Evolutionary conservation across 2,797 vertebrate genomes (phyloP).

Genomic region (Enteromius treurensis): DNA sequence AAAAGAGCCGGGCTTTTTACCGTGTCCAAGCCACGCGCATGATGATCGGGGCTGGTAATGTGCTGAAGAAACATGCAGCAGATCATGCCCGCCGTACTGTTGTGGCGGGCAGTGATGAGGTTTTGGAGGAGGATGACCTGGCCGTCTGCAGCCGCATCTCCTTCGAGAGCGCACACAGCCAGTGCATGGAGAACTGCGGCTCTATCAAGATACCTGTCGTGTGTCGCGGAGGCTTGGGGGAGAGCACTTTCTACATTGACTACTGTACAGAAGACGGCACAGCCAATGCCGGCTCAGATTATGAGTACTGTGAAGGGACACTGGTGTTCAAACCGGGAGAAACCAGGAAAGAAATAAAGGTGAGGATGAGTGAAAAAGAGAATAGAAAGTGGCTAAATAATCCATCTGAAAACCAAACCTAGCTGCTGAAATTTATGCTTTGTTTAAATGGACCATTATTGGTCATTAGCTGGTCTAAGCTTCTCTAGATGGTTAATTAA

Average conservation of each 20-base stretch:
- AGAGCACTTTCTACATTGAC: conserved; percentile 94
- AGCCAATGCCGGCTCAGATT: conserved; percentile 89
- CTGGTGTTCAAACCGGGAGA: conserved; percentile 95
- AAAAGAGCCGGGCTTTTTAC: conserved; percentile 97
- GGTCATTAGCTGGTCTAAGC: background rate
- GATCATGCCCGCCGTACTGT: conserved; percentile 75
- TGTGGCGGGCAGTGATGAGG: conserved; percentile 63
- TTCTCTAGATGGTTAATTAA: background rate
- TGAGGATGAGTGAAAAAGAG: conserved; percentile 57
- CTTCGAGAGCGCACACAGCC: conserved; percentile 88
- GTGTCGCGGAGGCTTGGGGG: conserved; percentile 82
- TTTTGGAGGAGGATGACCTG: conserved; percentile 68
- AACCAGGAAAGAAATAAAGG: conserved; percentile 87
- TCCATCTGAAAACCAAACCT: background rate
- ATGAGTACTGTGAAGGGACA: conserved; percentile 89
- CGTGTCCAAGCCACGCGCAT: conserved; percentile 93
- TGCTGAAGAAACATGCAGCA: conserved; percentile 89
- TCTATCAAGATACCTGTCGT: conserved; percentile 77
- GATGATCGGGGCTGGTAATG: conserved; percentile 95
- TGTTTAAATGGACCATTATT: background rate
- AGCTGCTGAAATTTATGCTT: background rate
- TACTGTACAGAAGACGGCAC: conserved; percentile 95
- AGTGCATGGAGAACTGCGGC: conserved; percentile 97
- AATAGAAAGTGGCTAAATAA: background rate
- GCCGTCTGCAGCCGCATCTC: conserved; percentile 86